Base-by-base conservation (phyloP, 2,113 vertebrate genomes). In the Bufo bufo region DNA sequence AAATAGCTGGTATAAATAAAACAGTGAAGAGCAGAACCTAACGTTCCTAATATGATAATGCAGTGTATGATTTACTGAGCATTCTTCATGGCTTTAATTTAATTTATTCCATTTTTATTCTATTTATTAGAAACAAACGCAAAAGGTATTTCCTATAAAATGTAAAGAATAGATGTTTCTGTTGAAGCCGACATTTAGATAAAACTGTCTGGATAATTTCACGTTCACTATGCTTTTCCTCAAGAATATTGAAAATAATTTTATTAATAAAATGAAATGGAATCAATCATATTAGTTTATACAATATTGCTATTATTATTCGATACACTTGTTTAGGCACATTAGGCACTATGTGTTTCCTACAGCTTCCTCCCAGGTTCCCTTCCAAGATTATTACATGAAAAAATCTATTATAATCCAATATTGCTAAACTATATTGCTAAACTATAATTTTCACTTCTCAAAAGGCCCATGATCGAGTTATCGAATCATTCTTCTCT, bases 1-100 rank as follows among this genome's bases (percentile, higher is more conserved):
- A 86, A 66, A 86, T 86, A 66, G 59, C 20, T 33, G 75, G 50
- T 77, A 85, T 77, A 85, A 85, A 85, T 85, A 77, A 83, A 83
- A 77, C 10, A 85, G 19, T 79, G 61, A 69, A 63, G 66, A 79
- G 45, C 75, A 79, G 11, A 69, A 79, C n/a, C n/a, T 79, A 77
- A 14, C 23, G 61, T 56, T 33, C 79, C 59, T 66, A 63, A 79
- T 79, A 79, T 66, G 59, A 78, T 79, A 69, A 86, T 86, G 75
- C 65, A 3, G 12, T 16, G 0, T 86, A 20, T 66, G 75, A 86
- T 86, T 85, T 86, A 86, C 74, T n/a, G 72, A 85, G 58, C 19
- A 6, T 63, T 77, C 71, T 78, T 77, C 45, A 56, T 9, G 23
- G 72, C 56, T 69, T 79, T 86, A 66, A 86, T 86, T 86, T 45